These are phyloP conservation scores for Trochalopteron elliotii DNA, from an alignment of 2,113 vertebrate species.

Conservation along the genomic window DNA sequence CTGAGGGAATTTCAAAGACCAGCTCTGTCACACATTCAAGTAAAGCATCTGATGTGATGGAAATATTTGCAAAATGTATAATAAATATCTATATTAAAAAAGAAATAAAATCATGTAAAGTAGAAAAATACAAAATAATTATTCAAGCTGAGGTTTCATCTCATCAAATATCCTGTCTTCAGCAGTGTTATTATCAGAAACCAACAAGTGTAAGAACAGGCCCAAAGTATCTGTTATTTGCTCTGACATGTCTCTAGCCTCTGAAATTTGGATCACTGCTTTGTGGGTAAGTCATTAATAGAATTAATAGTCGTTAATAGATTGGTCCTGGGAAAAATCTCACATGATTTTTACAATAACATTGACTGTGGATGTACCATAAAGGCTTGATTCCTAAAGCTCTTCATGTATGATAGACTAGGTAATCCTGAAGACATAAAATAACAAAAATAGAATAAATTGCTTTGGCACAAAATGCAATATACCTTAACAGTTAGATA, in stretches of 20 bases:
- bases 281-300: not conserved
- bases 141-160: not conserved
- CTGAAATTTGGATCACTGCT: not conserved
- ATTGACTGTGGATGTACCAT: not conserved
- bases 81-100: not conserved
- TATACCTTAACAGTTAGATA: not conserved
- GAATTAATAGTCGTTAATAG: not conserved
- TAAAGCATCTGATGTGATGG: not conserved
- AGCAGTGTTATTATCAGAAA: not conserved
- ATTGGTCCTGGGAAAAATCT: not conserved
- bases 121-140: not conserved
- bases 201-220: not conserved
- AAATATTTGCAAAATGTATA: not conserved
- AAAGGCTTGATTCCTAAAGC: not conserved
- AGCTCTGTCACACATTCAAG: not conserved
- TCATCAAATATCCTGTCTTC: not conserved
- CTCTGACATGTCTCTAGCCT: not conserved
- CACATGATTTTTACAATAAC: not conserved
- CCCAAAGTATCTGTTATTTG: not conserved
- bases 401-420: fast-evolving
- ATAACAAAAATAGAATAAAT: not conserved
- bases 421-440: not conserved
- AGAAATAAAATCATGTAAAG: not conserved
- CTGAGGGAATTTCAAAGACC: not conserved
- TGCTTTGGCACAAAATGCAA: not conserved